Evolutionary conservation across 2,797 vertebrate species (phyloP), one percentile per base, ranked within the genome.

Genomic region (Sparidentex hasta): DNA sequence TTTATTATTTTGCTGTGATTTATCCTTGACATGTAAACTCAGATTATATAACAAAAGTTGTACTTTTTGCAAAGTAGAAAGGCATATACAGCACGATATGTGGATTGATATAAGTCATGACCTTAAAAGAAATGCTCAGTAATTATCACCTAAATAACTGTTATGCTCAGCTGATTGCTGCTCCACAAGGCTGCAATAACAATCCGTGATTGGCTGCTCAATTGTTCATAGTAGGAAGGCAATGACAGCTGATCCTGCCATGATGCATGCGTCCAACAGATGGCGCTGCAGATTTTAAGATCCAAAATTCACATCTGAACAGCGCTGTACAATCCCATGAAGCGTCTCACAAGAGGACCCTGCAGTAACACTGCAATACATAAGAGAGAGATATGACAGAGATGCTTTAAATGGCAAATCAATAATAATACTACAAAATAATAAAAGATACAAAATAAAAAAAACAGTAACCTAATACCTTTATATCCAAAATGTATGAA

Each of bases 231-330:
- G 1, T n/a, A 18, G 46, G 14, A 33, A 11, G 18, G 52, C 14
- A 33, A 2, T 43, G 47, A 43, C 3, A 27, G 56, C 11, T 55
- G 17, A 47, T 1, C 9, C 14, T 67, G 1, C 8, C 21, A 7
- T 1, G 23, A 57, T 27, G 3, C 17, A 51, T 27, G 3, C 17
- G 5, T 52, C 85, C 91, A 71, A 51, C 75, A 92, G 92, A 78
- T 81, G 92, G 84, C 81, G 88, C 84, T 85, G 61, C 67, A 50
- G 57, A 77, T 50, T 50, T 64, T 1, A 65, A 82, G 67, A 18
- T 55, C 29, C n/a, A 33, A 23, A 2, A n/a, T 21, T 33, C 43
- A 38, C 33, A 23, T 21, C 1, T 41, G 17, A 57, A 21, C 33
- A 6, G 25, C 44, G 47, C 41, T 43, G 41, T 13, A 25, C 50